Conservation (phyloP, 1,140 invertebrate genomes). For the Drosophila pachea region DNA sequence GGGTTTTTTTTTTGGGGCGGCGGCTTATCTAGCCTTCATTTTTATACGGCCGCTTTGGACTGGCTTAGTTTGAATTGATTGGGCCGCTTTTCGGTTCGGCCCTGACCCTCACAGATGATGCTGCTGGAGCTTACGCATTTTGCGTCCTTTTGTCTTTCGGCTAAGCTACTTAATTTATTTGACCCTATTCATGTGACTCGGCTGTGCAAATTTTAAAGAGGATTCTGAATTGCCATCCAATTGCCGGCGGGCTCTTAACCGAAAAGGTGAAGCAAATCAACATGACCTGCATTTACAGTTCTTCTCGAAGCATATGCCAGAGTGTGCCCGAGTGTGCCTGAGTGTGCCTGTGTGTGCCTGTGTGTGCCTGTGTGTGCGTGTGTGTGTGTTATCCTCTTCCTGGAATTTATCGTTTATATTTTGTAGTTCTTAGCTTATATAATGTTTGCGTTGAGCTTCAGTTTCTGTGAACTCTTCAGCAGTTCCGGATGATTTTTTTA, state of each 20-base stretch:
- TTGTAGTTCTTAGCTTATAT: conserved; percentile 15
- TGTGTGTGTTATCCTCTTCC: background rate
- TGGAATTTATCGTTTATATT: conserved; percentile 22
- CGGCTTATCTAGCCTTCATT: conserved; percentile 46
- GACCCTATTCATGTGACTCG: conserved; percentile 42
- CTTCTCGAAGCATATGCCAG: conserved; percentile 13
- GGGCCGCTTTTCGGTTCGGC: conserved; percentile 29
- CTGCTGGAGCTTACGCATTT: conserved; percentile 59
- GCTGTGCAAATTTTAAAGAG: conserved; percentile 34
- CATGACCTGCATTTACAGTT: conserved; percentile 39
- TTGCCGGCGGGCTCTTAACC: conserved; percentile 23
- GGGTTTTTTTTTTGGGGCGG: no score
- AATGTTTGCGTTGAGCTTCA: conserved; percentile 15
- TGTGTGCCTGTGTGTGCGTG: background rate
- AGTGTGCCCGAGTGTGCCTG: background rate
- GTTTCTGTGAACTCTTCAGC: conserved; percentile 13
- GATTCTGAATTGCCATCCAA: conserved; percentile 65
- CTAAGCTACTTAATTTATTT: conserved; percentile 75
- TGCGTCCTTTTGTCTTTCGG: conserved; percentile 48
- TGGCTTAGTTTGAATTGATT: conserved; percentile 53
- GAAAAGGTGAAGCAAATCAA: conserved; percentile 24
- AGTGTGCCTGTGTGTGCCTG: background rate
- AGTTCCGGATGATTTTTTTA: conserved; percentile 5
- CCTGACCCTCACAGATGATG: conserved; percentile 21
- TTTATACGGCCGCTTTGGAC: conserved; percentile 41